These are phyloP conservation scores for Coremacera marginata DNA, from an alignment of 2,888 invertebrate species.

Conservation along the genomic window DNA sequence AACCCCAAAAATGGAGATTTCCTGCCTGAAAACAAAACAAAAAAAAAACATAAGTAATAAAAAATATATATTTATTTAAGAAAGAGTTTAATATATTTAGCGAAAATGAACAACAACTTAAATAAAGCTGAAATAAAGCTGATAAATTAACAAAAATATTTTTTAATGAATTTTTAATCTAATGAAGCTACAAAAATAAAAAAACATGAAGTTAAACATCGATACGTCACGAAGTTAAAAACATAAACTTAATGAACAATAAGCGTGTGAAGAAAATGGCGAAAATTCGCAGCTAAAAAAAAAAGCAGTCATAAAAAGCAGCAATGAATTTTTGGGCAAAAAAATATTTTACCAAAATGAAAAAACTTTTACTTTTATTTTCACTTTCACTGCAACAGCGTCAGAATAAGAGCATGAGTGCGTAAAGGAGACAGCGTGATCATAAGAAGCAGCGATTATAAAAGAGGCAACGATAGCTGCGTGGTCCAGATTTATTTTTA, in stretches of 20 bases:
- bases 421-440: constrained; percentile 6
- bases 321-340: neutral
- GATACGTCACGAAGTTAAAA: neutral
- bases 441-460: constrained; percentile 7
- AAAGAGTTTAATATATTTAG: constrained; percentile 36
- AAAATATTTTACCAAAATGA: constrained; percentile 10
- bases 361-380: constrained; percentile 13
- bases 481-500: constrained; percentile 44
- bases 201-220: neutral
- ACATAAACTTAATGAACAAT: neutral
- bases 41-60: constrained; percentile 53
- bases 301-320: neutral
- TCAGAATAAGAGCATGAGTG: constrained; percentile 8
- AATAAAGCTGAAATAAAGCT: constrained; percentile 14
- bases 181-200: neutral
- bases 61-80: constrained; percentile 49
- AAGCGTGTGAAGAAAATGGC: neutral
- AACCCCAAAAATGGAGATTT: constrained; percentile 68
- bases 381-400: constrained; percentile 59
- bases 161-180: neutral
- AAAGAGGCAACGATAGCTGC: neutral
- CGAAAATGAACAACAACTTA: constrained; percentile 35
- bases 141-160: neutral
- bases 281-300: neutral
- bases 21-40: constrained; percentile 67